Conservation (phyloP, 2,888 invertebrate genomes). For the Epinotia ramella region DNA sequence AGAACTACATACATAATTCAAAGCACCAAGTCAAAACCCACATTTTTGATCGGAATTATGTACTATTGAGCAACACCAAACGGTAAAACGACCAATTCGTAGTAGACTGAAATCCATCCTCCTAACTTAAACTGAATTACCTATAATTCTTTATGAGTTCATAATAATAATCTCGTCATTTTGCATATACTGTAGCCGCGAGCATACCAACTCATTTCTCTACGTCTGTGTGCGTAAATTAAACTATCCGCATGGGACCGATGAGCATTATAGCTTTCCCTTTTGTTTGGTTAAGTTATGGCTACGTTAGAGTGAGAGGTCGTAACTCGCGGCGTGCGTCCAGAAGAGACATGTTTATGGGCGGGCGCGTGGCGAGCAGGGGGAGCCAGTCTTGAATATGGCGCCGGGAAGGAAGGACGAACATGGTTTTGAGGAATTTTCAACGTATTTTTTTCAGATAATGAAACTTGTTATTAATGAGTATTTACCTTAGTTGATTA, state of each 20-base stretch:
- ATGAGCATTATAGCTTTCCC: constrained; percentile 85
- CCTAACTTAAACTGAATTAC: not conserved
- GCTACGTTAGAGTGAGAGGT: constrained; percentile 83
- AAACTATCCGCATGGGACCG: constrained; percentile 84
- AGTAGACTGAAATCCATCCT: not conserved
- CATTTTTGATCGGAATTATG: not conserved
- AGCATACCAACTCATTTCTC: constrained; percentile 82
- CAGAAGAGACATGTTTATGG: constrained; percentile 85
- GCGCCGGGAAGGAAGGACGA: constrained; percentile 65
- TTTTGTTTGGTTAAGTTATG: constrained; percentile 84
- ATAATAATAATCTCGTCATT: constrained; percentile 26
- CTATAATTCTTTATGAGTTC: not conserved
- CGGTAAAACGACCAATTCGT: not conserved
- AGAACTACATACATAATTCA: not conserved
- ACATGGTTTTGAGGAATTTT: constrained; percentile 35
- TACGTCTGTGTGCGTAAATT: constrained; percentile 82
- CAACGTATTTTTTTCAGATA: not conserved
- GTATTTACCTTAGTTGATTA: no score
- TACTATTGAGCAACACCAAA: not conserved
- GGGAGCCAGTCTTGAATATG: constrained; percentile 79
- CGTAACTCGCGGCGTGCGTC: constrained; percentile 81
- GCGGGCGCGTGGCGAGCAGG: constrained; percentile 76
- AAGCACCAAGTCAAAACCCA: not conserved
- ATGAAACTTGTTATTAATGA: no score
- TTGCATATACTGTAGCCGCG: constrained; percentile 48